Evolutionary conservation across 2,888 invertebrate genomes (phyloP).

Genomic region (Zygaena filipendulae): DNA sequence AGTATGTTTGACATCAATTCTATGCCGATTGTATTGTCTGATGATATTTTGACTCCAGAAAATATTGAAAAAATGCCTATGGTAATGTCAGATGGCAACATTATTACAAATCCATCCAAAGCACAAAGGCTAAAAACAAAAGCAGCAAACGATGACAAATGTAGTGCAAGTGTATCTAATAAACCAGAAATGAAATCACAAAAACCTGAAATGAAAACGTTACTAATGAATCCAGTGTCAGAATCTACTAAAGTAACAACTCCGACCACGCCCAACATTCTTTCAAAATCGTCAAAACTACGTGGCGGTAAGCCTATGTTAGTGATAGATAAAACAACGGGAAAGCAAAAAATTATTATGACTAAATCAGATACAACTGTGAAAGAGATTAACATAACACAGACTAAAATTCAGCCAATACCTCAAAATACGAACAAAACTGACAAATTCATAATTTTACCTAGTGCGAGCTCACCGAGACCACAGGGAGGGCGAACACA

Average conservation of each 20-base stretch:
- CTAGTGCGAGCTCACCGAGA: constrained; percentile 38
- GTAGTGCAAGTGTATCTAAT: constrained; percentile 17
- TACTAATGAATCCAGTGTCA: constrained; percentile 41
- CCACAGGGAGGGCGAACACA: constrained; percentile 48
- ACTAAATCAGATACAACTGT: constrained; percentile 41
- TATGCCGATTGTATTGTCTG: constrained; percentile 80
- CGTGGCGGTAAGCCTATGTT: constrained; percentile 56
- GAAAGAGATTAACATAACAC: constrained; percentile 39
- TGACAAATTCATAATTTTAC: constrained; percentile 57
- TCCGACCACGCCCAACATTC: constrained; percentile 59
- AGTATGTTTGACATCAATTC: constrained; percentile 77
- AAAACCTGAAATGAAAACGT: constrained; percentile 47
- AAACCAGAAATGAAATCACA: constrained; percentile 40
- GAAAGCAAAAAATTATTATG: constrained; percentile 59
- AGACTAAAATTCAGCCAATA: constrained; percentile 28
- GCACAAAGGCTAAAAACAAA: constrained; percentile 28
- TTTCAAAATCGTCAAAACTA: constrained; percentile 56
- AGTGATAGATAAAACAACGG: constrained; percentile 54
- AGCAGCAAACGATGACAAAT: background rate
- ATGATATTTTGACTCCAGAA: constrained; percentile 75
- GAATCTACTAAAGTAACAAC: constrained; percentile 44
- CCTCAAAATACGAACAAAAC: constrained; percentile 32
- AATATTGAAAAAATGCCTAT: constrained; percentile 76
- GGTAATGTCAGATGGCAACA: constrained; percentile 59
- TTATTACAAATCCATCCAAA: constrained; percentile 35